Evolutionary conservation across 1,140 invertebrate species (phyloP), one percentile per base, ranked within the genome.

Genomic region (Cherax quadricarinatus): DNA sequence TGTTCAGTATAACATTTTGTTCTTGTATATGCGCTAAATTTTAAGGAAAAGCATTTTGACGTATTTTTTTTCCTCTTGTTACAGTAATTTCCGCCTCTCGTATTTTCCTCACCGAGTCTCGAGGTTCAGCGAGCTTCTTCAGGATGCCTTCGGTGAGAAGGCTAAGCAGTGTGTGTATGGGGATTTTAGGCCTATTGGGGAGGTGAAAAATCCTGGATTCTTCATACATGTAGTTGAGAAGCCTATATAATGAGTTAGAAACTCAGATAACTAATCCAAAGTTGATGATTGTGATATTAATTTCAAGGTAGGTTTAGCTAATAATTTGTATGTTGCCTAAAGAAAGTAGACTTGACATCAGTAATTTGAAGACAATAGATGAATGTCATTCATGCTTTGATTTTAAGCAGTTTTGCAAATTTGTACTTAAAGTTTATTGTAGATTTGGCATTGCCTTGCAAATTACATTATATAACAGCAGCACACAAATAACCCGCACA

Each of bases 191-290:
- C 95, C 96, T 0, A 94, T 98, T 41, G 95, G 96, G 66, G 94
- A 96, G 92, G 95, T 96, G 16, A 94, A 96, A 89, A 95, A 96
- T 93, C 97, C 98, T 1, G 97, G 96, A 57, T 98, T 98, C 95
- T 98, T 97, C 94, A 98, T 98, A 86, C 98, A 98, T 94, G 96
- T 98, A 12, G 96, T 98, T 86, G 96, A 98, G 95, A 98, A 98
- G 94, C 94, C 89, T 51, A 21, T 30, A 9, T 83, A 89, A n/a
- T 87, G 24, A 6, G 57, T 51, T 51, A 30, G 49, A 6, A 30
- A 7, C 21, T 75, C 9, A 5, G 16, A 7, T 21, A 21, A 4
- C 12, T 7, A 75, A 30, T 6, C 6, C 24, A 12, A 75, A 75
- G 6, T 41, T 41, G 30, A 73, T 73, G 70, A n/a, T 75, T 75